Conservation (phyloP, 2,888 invertebrate genomes). For the Papilio gigon region DNA sequence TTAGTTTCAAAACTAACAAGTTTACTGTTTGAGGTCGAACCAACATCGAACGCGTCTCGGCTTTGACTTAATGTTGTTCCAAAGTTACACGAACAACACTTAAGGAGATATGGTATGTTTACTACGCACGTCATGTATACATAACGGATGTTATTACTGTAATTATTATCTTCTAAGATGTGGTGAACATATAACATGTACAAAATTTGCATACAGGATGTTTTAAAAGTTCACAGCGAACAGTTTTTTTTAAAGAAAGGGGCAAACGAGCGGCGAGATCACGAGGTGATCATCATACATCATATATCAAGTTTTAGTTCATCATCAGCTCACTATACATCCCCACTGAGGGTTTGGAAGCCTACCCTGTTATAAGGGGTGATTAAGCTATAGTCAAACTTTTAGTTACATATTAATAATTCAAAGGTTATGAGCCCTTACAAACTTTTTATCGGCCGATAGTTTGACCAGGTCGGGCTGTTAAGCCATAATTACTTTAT, state of each 20-base stretch:
- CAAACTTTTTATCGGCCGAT: too few species aligned
- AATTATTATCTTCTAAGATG: constrained; percentile 31
- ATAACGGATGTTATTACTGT: constrained; percentile 35
- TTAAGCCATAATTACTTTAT: too few species aligned
- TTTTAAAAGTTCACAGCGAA: neutral
- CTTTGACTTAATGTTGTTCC: constrained; percentile 45
- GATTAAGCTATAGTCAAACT: too few species aligned
- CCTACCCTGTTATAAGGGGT: too few species aligned
- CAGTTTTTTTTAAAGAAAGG: too few species aligned
- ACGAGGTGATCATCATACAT: too few species aligned
- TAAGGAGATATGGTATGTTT: constrained; percentile 44
- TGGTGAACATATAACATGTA: constrained; percentile 21
- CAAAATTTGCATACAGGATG: constrained; percentile 17
- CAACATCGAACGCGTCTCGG: constrained; percentile 44
- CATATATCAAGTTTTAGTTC: too few species aligned
- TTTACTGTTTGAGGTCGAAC: constrained; percentile 49
- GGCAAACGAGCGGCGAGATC: too few species aligned
- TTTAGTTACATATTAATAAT: neutral
- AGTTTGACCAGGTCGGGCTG: too few species aligned
- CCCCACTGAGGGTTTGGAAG: too few species aligned
- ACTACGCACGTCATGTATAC: constrained; percentile 34
- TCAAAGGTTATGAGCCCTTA: too few species aligned
- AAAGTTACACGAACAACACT: constrained; percentile 43
- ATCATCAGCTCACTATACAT: too few species aligned
- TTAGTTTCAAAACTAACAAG: constrained; percentile 54